phyloP scores from a whole-genome alignment of 2,888 invertebrate species.

The Xylota segnis region DNA sequence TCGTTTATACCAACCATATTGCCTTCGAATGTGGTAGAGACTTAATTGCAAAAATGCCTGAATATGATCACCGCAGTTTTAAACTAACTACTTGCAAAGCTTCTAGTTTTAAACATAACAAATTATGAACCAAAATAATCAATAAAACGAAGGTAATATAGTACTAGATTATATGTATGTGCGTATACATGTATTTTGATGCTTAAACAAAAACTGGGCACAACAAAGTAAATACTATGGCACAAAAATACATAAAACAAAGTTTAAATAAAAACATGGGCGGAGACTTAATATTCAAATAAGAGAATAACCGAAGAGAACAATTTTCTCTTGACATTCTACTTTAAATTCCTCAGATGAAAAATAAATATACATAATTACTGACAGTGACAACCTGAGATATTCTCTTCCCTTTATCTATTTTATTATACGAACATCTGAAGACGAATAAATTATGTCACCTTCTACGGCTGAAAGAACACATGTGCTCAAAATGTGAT shows the following conservation, averaged over 20 bases:
- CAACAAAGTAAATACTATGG: too few species aligned
- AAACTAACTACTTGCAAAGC: too few species aligned
- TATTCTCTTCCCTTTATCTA: background rate
- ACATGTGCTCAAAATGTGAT: conserved; percentile 20
- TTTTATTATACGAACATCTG: background rate
- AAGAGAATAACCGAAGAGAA: background rate
- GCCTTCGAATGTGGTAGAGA: too few species aligned
- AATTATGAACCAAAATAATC: too few species aligned
- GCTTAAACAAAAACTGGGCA: too few species aligned
- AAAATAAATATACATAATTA: background rate
- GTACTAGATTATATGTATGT: too few species aligned
- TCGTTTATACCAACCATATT: too few species aligned
- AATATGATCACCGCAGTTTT: too few species aligned
- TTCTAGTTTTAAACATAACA: too few species aligned
- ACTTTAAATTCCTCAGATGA: background rate
- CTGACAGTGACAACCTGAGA: background rate
- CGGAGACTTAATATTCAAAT: background rate
- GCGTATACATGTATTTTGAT: too few species aligned
- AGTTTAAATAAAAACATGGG: background rate
- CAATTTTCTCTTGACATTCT: background rate
- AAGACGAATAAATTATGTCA: conserved; percentile 42
- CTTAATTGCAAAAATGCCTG: too few species aligned
- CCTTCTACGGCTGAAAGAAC: background rate
- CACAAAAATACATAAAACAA: background rate
- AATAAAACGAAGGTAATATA: too few species aligned